phyloP scores from a whole-genome alignment of 1,140 invertebrate genomes.

The Atopsyche davidsoni region DNA sequence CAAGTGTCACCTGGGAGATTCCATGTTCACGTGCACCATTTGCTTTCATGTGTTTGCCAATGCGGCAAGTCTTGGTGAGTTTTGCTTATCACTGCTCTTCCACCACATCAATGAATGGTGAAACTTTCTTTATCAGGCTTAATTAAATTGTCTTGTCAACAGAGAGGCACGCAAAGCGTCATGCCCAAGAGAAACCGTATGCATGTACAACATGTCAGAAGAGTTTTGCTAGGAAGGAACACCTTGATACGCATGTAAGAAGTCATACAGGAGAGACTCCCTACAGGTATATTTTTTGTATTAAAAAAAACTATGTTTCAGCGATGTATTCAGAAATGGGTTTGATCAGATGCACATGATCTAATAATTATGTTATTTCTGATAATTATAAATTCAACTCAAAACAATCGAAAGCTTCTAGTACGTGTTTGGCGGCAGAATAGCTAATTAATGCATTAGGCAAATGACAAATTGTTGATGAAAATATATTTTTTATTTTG shows the following conservation, averaged over 20 bases:
- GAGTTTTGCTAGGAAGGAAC: slow-evolving; percentile 80
- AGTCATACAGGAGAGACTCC: slow-evolving; percentile 82
- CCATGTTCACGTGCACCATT: slow-evolving; percentile 66
- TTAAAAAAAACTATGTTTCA: too few species aligned
- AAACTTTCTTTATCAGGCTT: background rate
- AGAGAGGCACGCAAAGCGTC: slow-evolving; percentile 70
- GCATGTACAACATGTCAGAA: slow-evolving; percentile 78
- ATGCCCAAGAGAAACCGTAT: slow-evolving; percentile 75
- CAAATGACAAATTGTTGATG: background rate
- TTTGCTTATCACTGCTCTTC: background rate
- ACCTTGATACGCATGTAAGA: slow-evolving; percentile 75
- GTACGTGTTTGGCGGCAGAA: too few species aligned
- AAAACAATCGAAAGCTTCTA: too few species aligned
- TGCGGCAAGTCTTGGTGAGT: slow-evolving; percentile 48
- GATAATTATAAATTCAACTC: too few species aligned
- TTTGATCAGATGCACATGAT: too few species aligned
- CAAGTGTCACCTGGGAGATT: slow-evolving; percentile 71
- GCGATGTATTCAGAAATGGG: too few species aligned
- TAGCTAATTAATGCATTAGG: background rate
- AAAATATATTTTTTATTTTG: slow-evolving; percentile 3
- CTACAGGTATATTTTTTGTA: slow-evolving; percentile 50
- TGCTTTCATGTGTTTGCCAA: slow-evolving; percentile 72
- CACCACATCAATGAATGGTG: background rate
- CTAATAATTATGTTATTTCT: too few species aligned
- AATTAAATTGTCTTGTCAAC: slow-evolving; percentile 29